Evolutionary conservation across 2,113 vertebrate species (phyloP), one percentile per base, ranked within the genome.

Genomic region (Chaenogobius annularis): DNA sequence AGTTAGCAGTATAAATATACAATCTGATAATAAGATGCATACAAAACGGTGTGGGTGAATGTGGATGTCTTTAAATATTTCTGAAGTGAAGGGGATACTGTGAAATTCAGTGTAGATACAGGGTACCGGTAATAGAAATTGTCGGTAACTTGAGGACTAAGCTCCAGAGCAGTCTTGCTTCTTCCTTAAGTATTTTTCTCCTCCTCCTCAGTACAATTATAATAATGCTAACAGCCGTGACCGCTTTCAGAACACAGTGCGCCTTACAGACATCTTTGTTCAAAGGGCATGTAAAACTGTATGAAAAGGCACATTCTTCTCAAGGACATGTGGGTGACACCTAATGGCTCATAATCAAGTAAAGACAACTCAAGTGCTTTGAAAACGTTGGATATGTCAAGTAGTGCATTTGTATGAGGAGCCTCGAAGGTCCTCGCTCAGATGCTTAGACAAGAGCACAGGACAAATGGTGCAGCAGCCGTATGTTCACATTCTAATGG

Each of bases 401-500:
- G 43, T 65, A 20, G 43, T n/a, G 56, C 69, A 22, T 26, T 44
- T 63, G 69, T 77, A 73, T 76, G 70, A 65, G 14, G 13, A 69
- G 66, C 44, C 76, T 69, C 67, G 14, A 22, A 70, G 77, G 66
- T 61, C 56, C 76, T 46, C 68, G 68, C 71, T 61, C 23, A 65
- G 74, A 80, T 68, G 37, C 62, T 87, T 72, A 65, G 54, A 69
- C 74, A 72, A 74, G 74, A 78, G 66, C 47, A 50, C 56, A 56
- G 68, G 77, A 72, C 78, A 77, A 54, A 73, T 37, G 70, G 56
- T 69, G 72, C 43, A 59, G 69, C 67, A 62, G 78, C 82, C 83
- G 85, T 86, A 87, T 89, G 86, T 75, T 85, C 77, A 65, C 37
- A 66, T 65, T 78, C 80, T 81, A 74, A 82, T 80, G 59, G 72